Evolutionary conservation across 2,888 invertebrate species (phyloP).

Genomic region (Eucriotettix oculatus): DNA sequence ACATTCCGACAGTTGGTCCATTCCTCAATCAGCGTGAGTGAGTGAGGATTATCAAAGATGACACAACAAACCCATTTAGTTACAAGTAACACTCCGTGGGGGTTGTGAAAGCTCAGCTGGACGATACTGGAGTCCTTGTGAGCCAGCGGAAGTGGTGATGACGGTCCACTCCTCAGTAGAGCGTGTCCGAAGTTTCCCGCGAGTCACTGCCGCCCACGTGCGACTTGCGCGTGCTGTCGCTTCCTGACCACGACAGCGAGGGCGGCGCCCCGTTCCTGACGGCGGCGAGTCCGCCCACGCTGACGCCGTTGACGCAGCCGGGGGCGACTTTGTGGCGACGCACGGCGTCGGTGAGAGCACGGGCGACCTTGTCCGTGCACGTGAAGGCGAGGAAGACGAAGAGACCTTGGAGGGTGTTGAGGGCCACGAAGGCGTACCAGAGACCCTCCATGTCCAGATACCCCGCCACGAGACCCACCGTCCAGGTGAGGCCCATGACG

Average conservation of each 20-base stretch:
- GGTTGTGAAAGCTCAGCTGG: no score
- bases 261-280: conserved; percentile 1
- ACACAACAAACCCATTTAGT: no score
- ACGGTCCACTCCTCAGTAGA: not conserved
- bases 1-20: no score
- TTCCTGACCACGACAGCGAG: not conserved
- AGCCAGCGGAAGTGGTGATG: no score
- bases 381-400: conserved; percentile 32
- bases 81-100: no score
- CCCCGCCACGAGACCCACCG: conserved; percentile 28
- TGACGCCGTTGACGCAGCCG: not conserved
- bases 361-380: conserved; percentile 26
- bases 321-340: conserved; percentile 8
- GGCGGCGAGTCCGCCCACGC: not conserved
- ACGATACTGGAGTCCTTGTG: no score
- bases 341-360: conserved; percentile 13
- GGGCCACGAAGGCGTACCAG: conserved; percentile 29
- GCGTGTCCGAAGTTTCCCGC: not conserved
- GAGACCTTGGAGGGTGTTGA: conserved; percentile 31
- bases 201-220: not conserved
- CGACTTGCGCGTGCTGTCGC: not conserved
- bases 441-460: conserved; percentile 23
- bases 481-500: conserved; percentile 32
- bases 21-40: no score
- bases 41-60: no score